Conservation (phyloP, 2,888 invertebrate genomes). For the Polymixis flavicincta region DNA sequence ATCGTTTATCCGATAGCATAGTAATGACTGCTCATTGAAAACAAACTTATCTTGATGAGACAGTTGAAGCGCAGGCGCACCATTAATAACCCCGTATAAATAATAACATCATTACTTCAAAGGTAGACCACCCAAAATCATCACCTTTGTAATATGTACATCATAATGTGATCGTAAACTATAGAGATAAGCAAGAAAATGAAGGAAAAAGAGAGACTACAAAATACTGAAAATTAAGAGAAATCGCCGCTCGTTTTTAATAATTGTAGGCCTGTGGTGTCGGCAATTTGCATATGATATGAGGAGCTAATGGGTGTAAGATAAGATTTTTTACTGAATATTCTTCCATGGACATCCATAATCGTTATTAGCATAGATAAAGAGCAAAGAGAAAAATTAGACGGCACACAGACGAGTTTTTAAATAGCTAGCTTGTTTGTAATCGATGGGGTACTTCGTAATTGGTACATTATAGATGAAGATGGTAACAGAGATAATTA, state of each 20-base stretch:
- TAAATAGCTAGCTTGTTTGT: slow-evolving; percentile 61
- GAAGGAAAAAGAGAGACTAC: slow-evolving; percentile 76
- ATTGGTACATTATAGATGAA: slow-evolving; percentile 59
- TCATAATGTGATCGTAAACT: slow-evolving; percentile 81
- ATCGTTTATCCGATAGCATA: slow-evolving; percentile 85
- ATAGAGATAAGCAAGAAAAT: slow-evolving; percentile 82
- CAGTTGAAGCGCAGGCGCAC: slow-evolving; percentile 77
- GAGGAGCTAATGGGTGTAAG: slow-evolving; percentile 86
- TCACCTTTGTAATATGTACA: slow-evolving; percentile 81
- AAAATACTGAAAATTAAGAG: slow-evolving; percentile 77
- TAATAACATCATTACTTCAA: slow-evolving; percentile 88
- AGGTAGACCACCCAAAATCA: slow-evolving; percentile 89
- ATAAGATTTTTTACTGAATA: slow-evolving; percentile 83
- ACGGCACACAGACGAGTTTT: slow-evolving; percentile 65
- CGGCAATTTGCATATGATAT: slow-evolving; percentile 88
- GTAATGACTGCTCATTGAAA: slow-evolving; percentile 87
- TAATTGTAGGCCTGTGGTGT: slow-evolving; percentile 81
- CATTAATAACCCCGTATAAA: slow-evolving; percentile 88
- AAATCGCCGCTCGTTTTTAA: slow-evolving; percentile 73
- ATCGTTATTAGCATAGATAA: slow-evolving; percentile 85
- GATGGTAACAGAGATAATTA: slow-evolving; percentile 52
- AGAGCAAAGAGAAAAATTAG: slow-evolving; percentile 74
- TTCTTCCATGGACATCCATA: slow-evolving; percentile 80
- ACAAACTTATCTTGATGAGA: slow-evolving; percentile 89
- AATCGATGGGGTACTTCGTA: slow-evolving; percentile 51